Percentiles rank a stretch among this genome's conserved stretches.
Conservation (phyloP, 1,140 invertebrate genomes). For the Oryctes rhinoceros region DNA sequence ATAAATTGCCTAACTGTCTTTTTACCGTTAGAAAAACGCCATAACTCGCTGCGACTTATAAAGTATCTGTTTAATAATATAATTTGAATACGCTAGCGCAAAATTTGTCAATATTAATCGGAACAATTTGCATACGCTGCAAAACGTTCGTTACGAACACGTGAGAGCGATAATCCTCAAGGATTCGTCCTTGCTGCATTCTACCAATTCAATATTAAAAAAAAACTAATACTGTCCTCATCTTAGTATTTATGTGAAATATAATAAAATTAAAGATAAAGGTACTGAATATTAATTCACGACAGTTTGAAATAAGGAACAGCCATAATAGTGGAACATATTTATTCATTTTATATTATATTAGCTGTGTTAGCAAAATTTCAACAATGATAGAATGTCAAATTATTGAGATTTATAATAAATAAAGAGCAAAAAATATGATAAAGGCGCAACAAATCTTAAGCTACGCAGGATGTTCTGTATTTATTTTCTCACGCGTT, state of each 20-base stretch:
- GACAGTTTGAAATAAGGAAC: neutral
- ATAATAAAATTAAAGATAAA: neutral
- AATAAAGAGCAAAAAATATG: too few relatives aligned
- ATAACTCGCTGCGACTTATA: neutral
- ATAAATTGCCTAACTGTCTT: neutral
- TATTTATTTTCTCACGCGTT: too few relatives aligned
- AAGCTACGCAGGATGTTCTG: too few relatives aligned
- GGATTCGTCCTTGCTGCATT: neutral
- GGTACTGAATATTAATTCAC: neutral
- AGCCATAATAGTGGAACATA: too few relatives aligned
- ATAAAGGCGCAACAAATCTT: too few relatives aligned
- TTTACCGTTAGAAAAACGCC: conserved; percentile 4
- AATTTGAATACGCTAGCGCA: neutral
- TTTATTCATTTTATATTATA: too few relatives aligned
- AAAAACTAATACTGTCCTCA: neutral
- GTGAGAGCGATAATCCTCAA: neutral
- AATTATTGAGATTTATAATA: too few relatives aligned
- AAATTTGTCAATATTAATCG: neutral
- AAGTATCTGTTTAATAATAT: neutral
- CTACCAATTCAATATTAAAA: neutral
- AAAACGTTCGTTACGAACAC: neutral
- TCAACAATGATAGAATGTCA: too few relatives aligned
- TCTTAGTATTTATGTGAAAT: neutral
- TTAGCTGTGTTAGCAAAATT: too few relatives aligned
- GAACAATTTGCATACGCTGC: neutral